Base-by-base conservation (phyloP, 2,113 vertebrate genomes). In the Tetrax tetrax region DNA sequence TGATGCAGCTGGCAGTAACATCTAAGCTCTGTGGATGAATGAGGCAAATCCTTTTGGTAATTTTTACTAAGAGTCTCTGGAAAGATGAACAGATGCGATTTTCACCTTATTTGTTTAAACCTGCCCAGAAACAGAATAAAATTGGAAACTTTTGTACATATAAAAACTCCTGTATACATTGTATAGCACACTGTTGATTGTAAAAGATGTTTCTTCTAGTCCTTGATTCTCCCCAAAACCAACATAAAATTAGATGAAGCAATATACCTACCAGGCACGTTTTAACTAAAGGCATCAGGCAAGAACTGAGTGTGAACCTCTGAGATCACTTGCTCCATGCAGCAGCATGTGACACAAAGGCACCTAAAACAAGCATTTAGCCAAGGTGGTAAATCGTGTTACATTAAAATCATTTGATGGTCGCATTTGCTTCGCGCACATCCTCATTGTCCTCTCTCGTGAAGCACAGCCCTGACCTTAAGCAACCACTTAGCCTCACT, bases 381-480 rank as follows among this genome's bases (percentile, higher is more conserved):
- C 35, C 33, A 35, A 24, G 19, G 12, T n/a, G 8, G 35, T 27
- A 38, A 61, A 47, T 0, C 33, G 17, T 9, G 29, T 38, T 27
- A 7, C 7, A 8, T 20, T 20, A 35, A 91, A 78, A 43, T 12
- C 0, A 0, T 66, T 68, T 10, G 14, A 74, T 38, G 14, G 41
- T 14, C 41, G 27, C 35, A 37, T 38, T 9, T 47, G n/a, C 35
- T 76, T 72, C 71, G 21, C 1, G 0, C 27, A 31, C 10, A 53
- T 18, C 20, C 4, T 0, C 12, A 11, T 3, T 24, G 21, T 5
- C 27, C 25, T 63, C 2, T 3, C 3, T 29, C 1, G 1, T 17
- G 14, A 20, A 54, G 17, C 35, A 8, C 0, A 66, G 28, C 53
- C 28, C 18, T 57, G 64, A 68, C 59, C 24, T 61, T 35, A n/a